phyloP scores from a whole-genome alignment of 2,113 vertebrate genomes.

The Sciurus niger region DNA sequence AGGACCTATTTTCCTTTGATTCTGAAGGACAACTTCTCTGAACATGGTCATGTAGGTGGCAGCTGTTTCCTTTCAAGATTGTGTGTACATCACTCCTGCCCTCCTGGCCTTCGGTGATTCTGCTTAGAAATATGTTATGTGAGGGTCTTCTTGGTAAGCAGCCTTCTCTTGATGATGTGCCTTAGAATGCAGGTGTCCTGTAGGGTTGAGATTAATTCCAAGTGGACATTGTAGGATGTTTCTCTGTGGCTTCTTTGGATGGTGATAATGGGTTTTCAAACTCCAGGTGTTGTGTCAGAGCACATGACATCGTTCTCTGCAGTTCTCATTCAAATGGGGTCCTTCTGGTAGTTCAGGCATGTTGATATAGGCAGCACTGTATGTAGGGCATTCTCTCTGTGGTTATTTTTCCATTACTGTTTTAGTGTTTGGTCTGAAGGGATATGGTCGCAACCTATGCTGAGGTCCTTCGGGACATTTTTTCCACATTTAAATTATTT shows the following conservation, averaged over 20 bases:
- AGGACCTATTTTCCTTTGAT: not conserved
- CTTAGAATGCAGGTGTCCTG: not conserved
- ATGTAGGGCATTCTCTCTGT: not conserved
- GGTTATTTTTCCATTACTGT: too few species aligned
- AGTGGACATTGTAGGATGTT: not conserved
- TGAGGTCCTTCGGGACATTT: too few species aligned
- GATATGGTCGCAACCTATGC: not conserved
- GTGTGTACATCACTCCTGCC: not conserved
- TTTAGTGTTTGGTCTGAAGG: not conserved
- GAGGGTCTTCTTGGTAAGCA: not conserved
- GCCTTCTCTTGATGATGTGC: not conserved
- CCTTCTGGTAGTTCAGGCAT: not conserved
- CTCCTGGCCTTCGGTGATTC: not conserved
- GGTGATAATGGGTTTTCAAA: not conserved
- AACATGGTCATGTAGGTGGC: not conserved
- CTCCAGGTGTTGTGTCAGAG: not conserved
- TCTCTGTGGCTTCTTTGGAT: not conserved
- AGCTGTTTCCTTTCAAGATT: not conserved
- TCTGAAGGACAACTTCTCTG: not conserved
- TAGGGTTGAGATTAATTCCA: not conserved
- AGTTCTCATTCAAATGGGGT: not conserved
- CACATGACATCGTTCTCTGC: not conserved
- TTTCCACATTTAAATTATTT: too few species aligned
- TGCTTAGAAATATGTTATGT: not conserved
- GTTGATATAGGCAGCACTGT: not conserved